A percentile compares a stretch with the other conserved stretches of the same genome.
phyloP scores from a whole-genome alignment of 30 jellyfish, hydroid and myxozoan genomes.

The Turritopsis dohrnii region DNA sequence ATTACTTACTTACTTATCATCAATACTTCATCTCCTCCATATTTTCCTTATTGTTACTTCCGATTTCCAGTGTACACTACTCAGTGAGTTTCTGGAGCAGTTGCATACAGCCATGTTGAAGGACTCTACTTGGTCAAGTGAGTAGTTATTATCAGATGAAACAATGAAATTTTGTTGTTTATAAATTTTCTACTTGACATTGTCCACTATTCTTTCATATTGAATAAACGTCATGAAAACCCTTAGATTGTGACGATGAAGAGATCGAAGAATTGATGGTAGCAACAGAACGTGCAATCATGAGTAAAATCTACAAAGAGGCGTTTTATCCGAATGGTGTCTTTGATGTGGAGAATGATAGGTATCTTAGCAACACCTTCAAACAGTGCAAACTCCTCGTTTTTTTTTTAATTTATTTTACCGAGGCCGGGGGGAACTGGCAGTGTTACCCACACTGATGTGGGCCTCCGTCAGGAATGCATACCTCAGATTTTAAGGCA shows the following conservation, averaged over 20 bases:
- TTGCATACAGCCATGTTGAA: conserved; percentile 52
- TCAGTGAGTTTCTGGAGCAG: conserved; percentile 71
- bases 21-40: too few relatives aligned
- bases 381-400: too few relatives aligned
- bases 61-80: conserved; percentile 64
- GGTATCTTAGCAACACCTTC: too few relatives aligned
- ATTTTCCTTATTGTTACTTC: neutral
- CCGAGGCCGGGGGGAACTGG: too few relatives aligned
- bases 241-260: conserved; percentile 61
- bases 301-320: conserved; percentile 87
- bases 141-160: too few relatives aligned
- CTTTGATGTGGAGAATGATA: conserved; percentile 82
- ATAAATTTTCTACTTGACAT: conserved; percentile 1
- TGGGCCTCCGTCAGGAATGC: too few relatives aligned
- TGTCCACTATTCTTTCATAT: neutral
- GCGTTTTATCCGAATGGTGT: conserved; percentile 88
- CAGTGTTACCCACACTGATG: too few relatives aligned
- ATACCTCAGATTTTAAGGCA: too few relatives aligned
- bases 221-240: neutral
- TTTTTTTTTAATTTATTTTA: too few relatives aligned
- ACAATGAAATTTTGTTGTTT: too few relatives aligned
- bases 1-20: too few relatives aligned
- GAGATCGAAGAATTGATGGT: conserved; percentile 72
- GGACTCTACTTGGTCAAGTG: conserved; percentile 87
- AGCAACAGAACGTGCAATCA: conserved; percentile 85